Base-by-base conservation (phyloP, 2,888 invertebrate species). In the Conomelus anceps region DNA sequence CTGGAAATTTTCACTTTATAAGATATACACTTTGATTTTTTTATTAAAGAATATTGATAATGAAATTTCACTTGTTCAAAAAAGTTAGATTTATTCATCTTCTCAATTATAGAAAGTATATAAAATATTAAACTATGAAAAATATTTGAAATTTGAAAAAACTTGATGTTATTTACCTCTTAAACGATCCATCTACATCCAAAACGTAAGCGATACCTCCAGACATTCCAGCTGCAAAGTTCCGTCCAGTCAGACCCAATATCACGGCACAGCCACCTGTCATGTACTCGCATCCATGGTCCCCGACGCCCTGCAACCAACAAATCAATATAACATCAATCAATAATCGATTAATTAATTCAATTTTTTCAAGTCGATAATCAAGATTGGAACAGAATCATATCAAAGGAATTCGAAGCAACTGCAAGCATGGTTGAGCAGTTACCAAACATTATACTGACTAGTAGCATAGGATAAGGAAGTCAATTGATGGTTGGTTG, bases 231-330 rank as follows among this genome's bases (percentile, higher is more conserved):
- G 99, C 99, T 11, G 99, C 99, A 94, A 99, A 99, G 94, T 99
- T 99, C 91, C 99, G 94, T 0, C 99, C 99, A 9, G 99, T 99
- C 90, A 98, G 95, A 0, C 99, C 99, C 22, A 99, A 95, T 92
- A 99, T 97, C 88, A 99, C 95, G 90, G 97, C 97, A 90, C 95
- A 94, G 90, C 99, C 99, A 20, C 98, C 99, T 87, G 99, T 99
- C 99, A 99, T 99, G 94, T 99, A 99, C 94, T 99, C 99, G 94
- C 99, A 99, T 90, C 99, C 99, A 94, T 99, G 99, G 94, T 99
- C 99, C 84, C 99, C 99, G 90, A 98, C 99, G 89, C 99, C 99
- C 94, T 95, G 91, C 11, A 13, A 63, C 7, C 90, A 90, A 89
- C n/a, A 22, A 87, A 26, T 23, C 20, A 87, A 87, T 26, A 22